A percentile compares a stretch with the other conserved stretches of the same genome.
Conservation (phyloP, 2,113 vertebrate genomes). For the crab-eating macaque (Macaca fascicularis) region DNA sequence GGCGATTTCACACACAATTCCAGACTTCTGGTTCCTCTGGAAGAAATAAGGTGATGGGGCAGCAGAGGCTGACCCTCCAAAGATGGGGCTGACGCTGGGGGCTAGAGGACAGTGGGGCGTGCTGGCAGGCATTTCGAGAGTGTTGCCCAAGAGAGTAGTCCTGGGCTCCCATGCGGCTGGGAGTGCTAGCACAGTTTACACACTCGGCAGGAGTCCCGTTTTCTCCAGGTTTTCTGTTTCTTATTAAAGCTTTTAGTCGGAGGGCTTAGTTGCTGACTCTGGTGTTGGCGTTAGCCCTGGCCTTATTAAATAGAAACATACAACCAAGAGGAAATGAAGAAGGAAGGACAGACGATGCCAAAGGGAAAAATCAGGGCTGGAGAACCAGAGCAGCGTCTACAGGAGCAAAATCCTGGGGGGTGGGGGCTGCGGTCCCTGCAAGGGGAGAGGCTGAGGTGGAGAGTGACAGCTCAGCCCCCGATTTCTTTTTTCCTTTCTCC, state of each 20-base stretch:
- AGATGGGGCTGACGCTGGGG: background rate
- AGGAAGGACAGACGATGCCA: background rate
- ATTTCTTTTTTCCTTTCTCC: background rate
- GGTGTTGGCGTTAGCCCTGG: conserved; percentile 35
- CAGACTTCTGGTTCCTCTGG: background rate
- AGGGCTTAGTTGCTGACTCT: conserved; percentile 57
- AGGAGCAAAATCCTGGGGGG: background rate
- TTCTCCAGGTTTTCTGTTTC: conserved; percentile 79
- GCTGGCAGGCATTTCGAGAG: too few species aligned
- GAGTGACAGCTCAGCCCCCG: background rate
- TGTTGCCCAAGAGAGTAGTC: background rate
- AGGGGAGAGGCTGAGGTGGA: background rate
- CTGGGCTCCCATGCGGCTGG: background rate
- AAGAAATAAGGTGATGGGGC: background rate
- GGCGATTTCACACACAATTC: background rate
- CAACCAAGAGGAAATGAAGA: conserved; percentile 60
- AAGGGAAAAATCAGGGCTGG: background rate
- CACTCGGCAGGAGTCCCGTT: conserved; percentile 68
- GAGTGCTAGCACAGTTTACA: conserved; percentile 62
- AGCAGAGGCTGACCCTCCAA: background rate
- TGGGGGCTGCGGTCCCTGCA: rapidly evolving
- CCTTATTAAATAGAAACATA: conserved; percentile 66
- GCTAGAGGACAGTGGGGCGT: background rate
- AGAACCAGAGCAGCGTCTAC: background rate
- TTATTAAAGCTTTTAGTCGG: conserved; percentile 80